Conservation (phyloP, 2,888 invertebrate genomes). For the Caenorhabditis drosophilae region DNA sequence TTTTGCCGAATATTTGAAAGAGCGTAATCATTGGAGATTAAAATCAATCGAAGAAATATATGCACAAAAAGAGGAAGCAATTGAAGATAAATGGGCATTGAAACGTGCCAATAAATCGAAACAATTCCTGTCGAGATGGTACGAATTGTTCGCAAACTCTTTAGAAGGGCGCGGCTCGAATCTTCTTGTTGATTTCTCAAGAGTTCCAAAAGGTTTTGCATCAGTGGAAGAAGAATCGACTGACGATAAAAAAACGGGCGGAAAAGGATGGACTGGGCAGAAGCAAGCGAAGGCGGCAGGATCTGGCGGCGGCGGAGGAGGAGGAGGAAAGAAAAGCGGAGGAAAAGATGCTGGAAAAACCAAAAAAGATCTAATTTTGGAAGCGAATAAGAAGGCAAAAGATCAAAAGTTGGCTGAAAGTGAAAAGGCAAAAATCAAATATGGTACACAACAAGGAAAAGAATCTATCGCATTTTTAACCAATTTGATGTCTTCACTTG, state of each 20-base stretch:
- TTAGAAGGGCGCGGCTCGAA: slow-evolving; percentile 63
- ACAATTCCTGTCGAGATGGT: slow-evolving; percentile 61
- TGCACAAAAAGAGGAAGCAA: slow-evolving; percentile 53
- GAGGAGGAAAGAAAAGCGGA: slow-evolving; percentile 46
- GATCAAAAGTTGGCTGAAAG: slow-evolving; percentile 56
- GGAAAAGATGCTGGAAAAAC: slow-evolving; percentile 48
- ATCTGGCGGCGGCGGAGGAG: slow-evolving; percentile 38
- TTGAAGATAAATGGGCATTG: slow-evolving; percentile 52
- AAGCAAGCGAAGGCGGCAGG: slow-evolving; percentile 26
- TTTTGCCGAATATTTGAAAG: slow-evolving; percentile 48
- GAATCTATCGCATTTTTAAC: slow-evolving; percentile 55
- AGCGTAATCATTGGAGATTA: slow-evolving; percentile 56
- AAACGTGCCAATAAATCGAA: slow-evolving; percentile 49
- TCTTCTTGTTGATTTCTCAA: slow-evolving; percentile 65
- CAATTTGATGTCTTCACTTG: slow-evolving; percentile 54
- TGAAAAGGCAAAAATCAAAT: slow-evolving; percentile 62
- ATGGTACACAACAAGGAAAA: slow-evolving; percentile 57
- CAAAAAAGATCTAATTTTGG: slow-evolving; percentile 65
- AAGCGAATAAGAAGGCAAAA: slow-evolving; percentile 57
- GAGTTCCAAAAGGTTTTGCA: slow-evolving; percentile 58
- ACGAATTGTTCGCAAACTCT: slow-evolving; percentile 65
- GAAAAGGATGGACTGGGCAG: slow-evolving; percentile 49
- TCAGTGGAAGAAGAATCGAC: slow-evolving; percentile 43
- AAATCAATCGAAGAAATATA: slow-evolving; percentile 54
- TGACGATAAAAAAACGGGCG: slow-evolving; percentile 39